Base-by-base conservation (phyloP, 2,113 vertebrate species). In the Leptocoma aspasia region DNA sequence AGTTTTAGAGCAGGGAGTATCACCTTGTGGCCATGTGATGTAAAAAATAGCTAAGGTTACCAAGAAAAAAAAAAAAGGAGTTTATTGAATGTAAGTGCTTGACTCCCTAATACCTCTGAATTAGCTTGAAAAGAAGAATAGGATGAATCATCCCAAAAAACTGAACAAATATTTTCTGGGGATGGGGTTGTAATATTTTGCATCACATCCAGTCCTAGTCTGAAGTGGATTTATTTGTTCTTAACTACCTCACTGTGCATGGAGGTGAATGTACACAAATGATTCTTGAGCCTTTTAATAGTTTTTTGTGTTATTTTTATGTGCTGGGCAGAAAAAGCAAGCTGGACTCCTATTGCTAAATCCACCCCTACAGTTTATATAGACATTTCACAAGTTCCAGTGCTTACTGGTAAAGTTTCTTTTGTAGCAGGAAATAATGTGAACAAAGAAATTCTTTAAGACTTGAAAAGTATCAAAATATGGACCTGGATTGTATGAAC, bases 361-460 rank as follows among this genome's bases (percentile, higher is more conserved):
- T 37, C 7, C 3, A 41, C 20, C 8, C 37, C 12, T 61, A 16
- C 27, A 37, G 8, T 47, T 6, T 0, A 8, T 31, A 9, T 4
- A 18, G 45, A 9, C 10, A 18, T 84, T 80, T 70, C 7, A 54
- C 9, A 53, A 26, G 26, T 76, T 52, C 12, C 47, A 27, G 8
- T 27, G 19, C 53, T 56, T 85, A 35, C 39, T 77, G 30, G 13
- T 37, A 59, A 89, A 27, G 4, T 52, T 66, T 41, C 41, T 68
- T 12, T 42, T 57, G 53, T 21, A 28, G 7, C 9, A 70, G 56
- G 65, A 83, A 71, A 53, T 3, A 54, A 53, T 2, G 4, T 37
- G n/a, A 84, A 28, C 13, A 89, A 31, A 86, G 18, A 41, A 89
- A 24, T 73, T 23, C 9, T 89, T 45, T 41, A 80, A 15, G 63